Percentiles rank a stretch among this genome's conserved stretches.
phyloP scores from a whole-genome alignment of 2,888 invertebrate species.

The Lutraria lutraria region DNA sequence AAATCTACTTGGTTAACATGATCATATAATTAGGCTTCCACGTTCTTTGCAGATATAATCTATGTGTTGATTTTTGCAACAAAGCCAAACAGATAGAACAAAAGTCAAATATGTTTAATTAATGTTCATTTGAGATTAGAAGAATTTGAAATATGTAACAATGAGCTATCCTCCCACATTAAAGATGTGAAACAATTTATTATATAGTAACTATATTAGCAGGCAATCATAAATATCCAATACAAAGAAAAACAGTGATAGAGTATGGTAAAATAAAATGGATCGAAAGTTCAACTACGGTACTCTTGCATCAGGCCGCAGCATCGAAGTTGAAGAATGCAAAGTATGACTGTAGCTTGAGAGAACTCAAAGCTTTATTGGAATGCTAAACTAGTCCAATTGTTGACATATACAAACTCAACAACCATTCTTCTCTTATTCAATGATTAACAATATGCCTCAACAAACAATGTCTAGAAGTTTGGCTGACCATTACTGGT shows the following conservation, averaged over 20 bases:
- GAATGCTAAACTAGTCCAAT: slow-evolving; percentile 1
- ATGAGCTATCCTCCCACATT: background rate
- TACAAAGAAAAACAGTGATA: background rate
- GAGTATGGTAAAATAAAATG: background rate
- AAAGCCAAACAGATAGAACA: too few species aligned
- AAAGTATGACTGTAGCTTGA: background rate
- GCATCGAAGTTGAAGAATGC: background rate
- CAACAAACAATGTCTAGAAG: background rate
- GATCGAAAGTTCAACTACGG: background rate
- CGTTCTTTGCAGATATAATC: too few species aligned
- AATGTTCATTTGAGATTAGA: background rate
- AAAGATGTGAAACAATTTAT: background rate
- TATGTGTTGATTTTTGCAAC: too few species aligned
- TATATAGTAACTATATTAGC: background rate
- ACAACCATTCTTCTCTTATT: background rate
- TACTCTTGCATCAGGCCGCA: background rate
- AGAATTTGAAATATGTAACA: background rate
- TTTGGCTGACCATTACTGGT: background rate
- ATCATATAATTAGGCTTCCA: too few species aligned
- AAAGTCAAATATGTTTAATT: background rate
- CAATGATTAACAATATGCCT: background rate
- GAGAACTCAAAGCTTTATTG: background rate
- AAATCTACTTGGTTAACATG: too few species aligned
- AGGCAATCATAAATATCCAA: background rate
- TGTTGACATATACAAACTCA: slow-evolving; percentile 1